These are phyloP conservation scores for Steatornis caripensis DNA, from an alignment of 2,113 vertebrate genomes.

Conservation along the genomic window DNA sequence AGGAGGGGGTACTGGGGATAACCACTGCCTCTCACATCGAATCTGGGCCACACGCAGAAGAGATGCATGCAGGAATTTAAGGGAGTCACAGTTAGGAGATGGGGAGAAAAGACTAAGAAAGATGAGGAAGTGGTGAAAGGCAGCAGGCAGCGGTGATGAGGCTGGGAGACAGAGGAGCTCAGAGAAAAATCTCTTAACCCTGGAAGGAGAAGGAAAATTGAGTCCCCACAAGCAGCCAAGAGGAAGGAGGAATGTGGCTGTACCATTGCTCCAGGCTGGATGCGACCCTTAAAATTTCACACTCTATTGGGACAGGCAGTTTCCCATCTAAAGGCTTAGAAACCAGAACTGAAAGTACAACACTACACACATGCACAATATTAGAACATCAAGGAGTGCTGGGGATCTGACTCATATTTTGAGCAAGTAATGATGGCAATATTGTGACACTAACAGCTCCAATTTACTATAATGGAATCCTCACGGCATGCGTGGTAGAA, in stretches of 20 bases:
- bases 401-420: slow-evolving; percentile 46
- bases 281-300: neutral
- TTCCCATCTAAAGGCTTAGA: neutral
- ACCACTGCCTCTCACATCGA: rapidly evolving
- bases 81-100: rapidly evolving
- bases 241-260: neutral
- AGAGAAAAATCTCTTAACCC: neutral
- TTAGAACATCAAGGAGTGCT: slow-evolving; percentile 4
- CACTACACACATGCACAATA: neutral
- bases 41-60: neutral
- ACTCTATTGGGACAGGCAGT: neutral
- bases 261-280: neutral
- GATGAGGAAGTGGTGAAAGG: neutral
- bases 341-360: neutral
- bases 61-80: neutral
- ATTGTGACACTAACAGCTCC: slow-evolving; percentile 52
- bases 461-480: slow-evolving; percentile 28
- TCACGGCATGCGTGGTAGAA: neutral
- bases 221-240: neutral
- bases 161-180: neutral
- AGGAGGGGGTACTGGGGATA: neutral
- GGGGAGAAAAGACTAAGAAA: neutral
- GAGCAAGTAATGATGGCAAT: slow-evolving; percentile 37
- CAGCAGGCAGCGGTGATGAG: neutral
- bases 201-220: neutral